These are phyloP conservation scores for Cotesia congregata DNA, from an alignment of 2,888 invertebrate genomes.

Conservation along the genomic window DNA sequence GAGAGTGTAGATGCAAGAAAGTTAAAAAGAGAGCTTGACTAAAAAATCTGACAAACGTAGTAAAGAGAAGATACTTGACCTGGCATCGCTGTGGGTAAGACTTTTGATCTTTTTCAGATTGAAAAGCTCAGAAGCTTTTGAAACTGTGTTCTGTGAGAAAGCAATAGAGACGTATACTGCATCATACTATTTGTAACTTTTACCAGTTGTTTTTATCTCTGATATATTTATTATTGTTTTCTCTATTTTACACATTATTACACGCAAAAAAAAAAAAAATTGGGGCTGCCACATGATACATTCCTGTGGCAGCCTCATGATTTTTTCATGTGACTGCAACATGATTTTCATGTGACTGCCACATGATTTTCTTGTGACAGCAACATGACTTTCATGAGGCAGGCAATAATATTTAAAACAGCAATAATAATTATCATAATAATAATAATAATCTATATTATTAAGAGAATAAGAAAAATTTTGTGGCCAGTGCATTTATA, in stretches of 20 bases:
- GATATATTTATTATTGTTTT: not conserved
- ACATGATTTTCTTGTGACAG: too few species aligned
- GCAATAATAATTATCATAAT: too few species aligned
- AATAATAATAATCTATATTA: too few species aligned
- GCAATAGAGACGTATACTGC: constrained; percentile 18
- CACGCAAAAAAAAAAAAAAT: too few species aligned
- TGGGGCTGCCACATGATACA: too few species aligned
- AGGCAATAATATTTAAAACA: too few species aligned
- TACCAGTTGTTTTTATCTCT: not conserved
- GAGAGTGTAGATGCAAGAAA: not conserved
- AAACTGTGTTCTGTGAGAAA: constrained; percentile 37
- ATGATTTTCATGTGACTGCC: too few species aligned
- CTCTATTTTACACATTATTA: not conserved
- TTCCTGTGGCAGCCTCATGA: too few species aligned
- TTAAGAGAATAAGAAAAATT: too few species aligned
- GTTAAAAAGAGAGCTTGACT: not conserved
- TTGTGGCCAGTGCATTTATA: too few species aligned
- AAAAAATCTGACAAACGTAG: not conserved
- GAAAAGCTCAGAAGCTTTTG: constrained; percentile 51
- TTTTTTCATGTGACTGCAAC: too few species aligned
- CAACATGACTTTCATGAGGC: too few species aligned
- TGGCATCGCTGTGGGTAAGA: constrained; percentile 49
- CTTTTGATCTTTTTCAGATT: constrained; percentile 56
- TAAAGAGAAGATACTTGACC: constrained; percentile 47
- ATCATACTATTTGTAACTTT: constrained; percentile 2